Base-by-base conservation (phyloP, 2,797 vertebrate genomes). In the Aldrovandia affinis region DNA sequence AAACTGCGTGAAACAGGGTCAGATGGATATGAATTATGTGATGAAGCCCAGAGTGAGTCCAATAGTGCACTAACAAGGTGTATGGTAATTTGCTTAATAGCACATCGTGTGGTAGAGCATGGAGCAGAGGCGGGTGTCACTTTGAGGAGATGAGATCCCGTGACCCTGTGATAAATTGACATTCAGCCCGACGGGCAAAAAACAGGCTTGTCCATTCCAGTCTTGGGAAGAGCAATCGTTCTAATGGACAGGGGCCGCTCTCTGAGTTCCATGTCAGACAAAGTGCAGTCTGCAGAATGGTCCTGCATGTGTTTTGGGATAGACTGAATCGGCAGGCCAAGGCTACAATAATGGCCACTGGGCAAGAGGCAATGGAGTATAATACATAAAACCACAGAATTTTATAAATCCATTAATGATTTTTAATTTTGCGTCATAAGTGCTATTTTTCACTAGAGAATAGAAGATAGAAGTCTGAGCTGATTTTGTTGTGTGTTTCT, bases 21-120 rank as follows among this genome's bases (percentile, higher is more conserved):
- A 87, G 85, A 39, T 59, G 22, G 30, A 68, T 81, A 86, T 33
- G 88, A 89, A 83, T 87, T 84, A 88, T 86, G 86, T 55, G 83
- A 81, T 85, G 83, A 89, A 77, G 83, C 61, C 42, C 63, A 30
- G 61, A 25, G 9, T n/a, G 22, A 12, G 68, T 42, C 33, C 68
- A 73, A 42, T 42, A 83, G 81, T 77, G 85, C 50, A 82, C 81
- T 86, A 84, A 88, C 85, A 61, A 84, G 84, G 85, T 85, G 47
- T 68, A 78, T 59, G 79, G 61, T 87, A 86, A 88, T 89, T 87
- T 90, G 87, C 82, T 89, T 89, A 87, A 88, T 89, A 90, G 88
- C 87, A 80, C 28, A 15, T 82, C 42, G 59, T 59, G 82, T 87
- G 73, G 83, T 28, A 12, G 36, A 80, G 68, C 3, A 83, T 70